Conservation (phyloP, 2,113 vertebrate genomes). For the Nycticorax nycticorax region DNA sequence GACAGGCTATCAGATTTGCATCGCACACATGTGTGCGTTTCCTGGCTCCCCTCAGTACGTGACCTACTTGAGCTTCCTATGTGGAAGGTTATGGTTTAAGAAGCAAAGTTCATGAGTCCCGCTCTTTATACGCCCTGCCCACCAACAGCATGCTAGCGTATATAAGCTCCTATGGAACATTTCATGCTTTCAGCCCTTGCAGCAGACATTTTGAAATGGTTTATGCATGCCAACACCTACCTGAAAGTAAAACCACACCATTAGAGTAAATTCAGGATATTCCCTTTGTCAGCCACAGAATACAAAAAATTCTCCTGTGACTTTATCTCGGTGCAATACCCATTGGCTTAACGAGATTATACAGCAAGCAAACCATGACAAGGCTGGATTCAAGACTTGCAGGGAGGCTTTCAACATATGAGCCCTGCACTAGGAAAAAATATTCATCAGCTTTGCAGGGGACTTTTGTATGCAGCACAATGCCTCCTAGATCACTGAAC, state of each 20-base stretch:
- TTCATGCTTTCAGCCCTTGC: not conserved
- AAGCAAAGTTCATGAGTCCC: not conserved
- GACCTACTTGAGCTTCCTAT: constrained; percentile 50
- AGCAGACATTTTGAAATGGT: not conserved
- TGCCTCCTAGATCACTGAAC: not conserved
- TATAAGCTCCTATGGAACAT: not conserved
- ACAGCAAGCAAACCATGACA: not conserved
- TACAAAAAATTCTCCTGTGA: not conserved
- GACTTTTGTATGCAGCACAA: not conserved
- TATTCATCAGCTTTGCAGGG: not conserved
- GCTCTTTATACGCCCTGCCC: not conserved
- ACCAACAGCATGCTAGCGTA: not conserved
- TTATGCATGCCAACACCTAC: not conserved
- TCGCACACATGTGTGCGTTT: not conserved
- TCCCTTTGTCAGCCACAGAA: not conserved
- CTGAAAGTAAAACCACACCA: not conserved
- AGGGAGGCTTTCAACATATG: not conserved
- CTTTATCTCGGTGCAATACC: not conserved
- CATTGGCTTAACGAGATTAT: not conserved
- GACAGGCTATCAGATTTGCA: not conserved
- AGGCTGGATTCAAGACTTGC: not conserved
- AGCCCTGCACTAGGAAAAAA: not conserved
- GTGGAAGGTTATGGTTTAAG: constrained; percentile 19
- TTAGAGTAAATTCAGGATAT: not conserved
- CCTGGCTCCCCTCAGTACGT: not conserved